Percentiles rank a stretch among this genome's conserved stretches.
Conservation (phyloP, 2,797 vertebrate species). For the Gouania willdenowi region DNA sequence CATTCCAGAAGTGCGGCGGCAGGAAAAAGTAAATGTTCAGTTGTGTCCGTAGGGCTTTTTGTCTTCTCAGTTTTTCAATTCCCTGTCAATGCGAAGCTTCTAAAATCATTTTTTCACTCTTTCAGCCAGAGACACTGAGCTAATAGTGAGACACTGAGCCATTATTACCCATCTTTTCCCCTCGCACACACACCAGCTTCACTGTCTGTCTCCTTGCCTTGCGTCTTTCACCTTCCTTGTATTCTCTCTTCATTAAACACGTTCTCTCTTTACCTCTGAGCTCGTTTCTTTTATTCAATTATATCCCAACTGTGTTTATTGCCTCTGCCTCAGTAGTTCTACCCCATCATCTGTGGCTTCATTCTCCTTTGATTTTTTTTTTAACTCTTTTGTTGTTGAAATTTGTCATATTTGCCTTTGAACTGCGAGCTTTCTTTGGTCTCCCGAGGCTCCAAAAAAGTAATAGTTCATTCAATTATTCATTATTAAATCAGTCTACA, state of each 20-base stretch:
- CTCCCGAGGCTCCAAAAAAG: not conserved
- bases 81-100: constrained; percentile 1
- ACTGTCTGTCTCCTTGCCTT: constrained; percentile 8
- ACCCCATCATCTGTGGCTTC: constrained; percentile 27
- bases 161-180: constrained; percentile 7
- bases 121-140: constrained; percentile 21
- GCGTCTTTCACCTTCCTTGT: constrained; percentile 22
- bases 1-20: constrained; percentile 4
- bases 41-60: constrained; percentile 36
- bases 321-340: constrained; percentile 16
- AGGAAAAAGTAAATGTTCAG: constrained; percentile 18
- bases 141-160: constrained; percentile 21
- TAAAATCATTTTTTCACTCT: constrained; percentile 19
- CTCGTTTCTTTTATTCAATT: constrained; percentile 40
- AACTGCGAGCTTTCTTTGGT: not conserved
- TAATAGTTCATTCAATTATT: too few relatives aligned
- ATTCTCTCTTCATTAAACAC: constrained; percentile 16
- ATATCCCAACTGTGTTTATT: constrained; percentile 40
- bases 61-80: constrained; percentile 31
- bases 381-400: not conserved
- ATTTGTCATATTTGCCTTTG: not conserved
- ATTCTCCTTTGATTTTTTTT: not conserved
- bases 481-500: too few relatives aligned
- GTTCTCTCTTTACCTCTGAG: constrained; percentile 15
- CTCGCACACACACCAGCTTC: constrained; percentile 6